These are phyloP conservation scores for Sylvia borin DNA, from an alignment of 2,797 vertebrate species.

Conservation along the genomic window DNA sequence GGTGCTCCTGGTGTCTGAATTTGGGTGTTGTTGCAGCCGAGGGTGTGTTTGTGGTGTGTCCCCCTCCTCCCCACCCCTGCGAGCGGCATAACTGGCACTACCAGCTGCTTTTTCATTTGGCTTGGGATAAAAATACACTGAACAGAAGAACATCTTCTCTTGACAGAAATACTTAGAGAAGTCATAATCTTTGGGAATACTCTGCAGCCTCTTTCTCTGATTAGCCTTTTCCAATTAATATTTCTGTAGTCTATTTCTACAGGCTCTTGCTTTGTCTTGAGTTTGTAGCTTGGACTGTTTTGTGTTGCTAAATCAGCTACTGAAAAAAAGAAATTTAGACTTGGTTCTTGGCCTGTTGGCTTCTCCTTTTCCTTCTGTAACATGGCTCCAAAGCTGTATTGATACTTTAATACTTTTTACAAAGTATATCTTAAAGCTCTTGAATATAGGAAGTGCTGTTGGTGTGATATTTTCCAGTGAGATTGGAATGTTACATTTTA, in stretches of 20 bases:
- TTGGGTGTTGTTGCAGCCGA: neutral
- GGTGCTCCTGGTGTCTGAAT: neutral
- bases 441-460: neutral
- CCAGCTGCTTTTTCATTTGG: conserved; percentile 68
- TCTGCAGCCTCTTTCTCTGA: neutral
- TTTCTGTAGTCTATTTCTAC: neutral
- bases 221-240: neutral
- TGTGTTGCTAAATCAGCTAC: neutral
- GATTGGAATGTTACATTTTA: neutral
- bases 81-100: conserved; percentile 63
- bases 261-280: neutral
- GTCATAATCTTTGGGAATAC: conserved; percentile 16
- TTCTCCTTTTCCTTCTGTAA: neutral
- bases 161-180: conserved; percentile 52
- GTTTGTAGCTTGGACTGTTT: neutral
- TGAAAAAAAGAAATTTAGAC: neutral
- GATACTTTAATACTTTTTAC: neutral
- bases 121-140: conserved; percentile 62
- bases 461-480: neutral
- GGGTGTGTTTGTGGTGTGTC: neutral
- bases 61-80: conserved; percentile 33
- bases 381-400: neutral
- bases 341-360: neutral
- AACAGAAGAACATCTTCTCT: conserved; percentile 62
- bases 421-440: neutral